Conservation (phyloP, 2,113 vertebrate species). For the Gallinago jamesoni region DNA sequence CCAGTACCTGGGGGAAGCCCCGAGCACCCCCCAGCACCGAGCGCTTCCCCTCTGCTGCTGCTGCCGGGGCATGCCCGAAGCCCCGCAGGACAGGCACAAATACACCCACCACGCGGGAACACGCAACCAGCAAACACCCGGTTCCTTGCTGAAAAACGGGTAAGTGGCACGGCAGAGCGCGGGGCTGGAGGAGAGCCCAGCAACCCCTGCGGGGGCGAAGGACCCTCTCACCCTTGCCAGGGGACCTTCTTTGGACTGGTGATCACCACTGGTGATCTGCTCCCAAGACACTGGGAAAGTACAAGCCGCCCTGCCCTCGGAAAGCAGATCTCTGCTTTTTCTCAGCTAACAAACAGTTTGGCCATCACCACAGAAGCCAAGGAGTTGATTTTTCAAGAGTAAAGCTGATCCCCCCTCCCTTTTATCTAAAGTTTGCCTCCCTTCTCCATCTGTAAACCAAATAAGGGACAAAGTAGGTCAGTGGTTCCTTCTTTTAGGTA, state of each 20-base stretch:
- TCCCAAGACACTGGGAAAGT: neutral
- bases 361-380: neutral
- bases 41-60: too few species aligned
- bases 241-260: neutral
- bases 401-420: neutral
- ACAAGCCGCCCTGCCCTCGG: neutral
- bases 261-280: neutral
- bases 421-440: neutral
- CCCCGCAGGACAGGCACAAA: too few species aligned
- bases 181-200: neutral
- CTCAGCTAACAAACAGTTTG: neutral
- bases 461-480: neutral
- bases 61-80: too few species aligned
- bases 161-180: neutral
- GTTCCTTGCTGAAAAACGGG: neutral
- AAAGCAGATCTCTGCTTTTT: neutral
- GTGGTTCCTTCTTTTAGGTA: neutral
- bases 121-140: neutral
- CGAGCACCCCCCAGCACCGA: too few species aligned
- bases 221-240: neutral
- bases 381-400: neutral
- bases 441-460: neutral
- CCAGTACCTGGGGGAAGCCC: too few species aligned
- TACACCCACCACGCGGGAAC: neutral
- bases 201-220: neutral